Evolutionary conservation across 2,888 invertebrate species (phyloP).

Genomic region (Nephrotoma flavescens): DNA sequence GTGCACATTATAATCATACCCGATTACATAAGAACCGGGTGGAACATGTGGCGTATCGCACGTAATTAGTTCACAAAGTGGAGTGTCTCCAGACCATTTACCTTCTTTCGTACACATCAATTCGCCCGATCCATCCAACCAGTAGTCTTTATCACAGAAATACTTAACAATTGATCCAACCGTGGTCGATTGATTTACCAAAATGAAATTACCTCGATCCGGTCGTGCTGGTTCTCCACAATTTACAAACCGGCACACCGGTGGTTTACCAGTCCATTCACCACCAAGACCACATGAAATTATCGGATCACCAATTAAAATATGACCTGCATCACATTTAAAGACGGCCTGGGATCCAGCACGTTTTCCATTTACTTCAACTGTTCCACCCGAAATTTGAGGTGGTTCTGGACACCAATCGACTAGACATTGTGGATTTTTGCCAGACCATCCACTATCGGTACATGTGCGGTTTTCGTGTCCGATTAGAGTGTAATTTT

Average conservation of each 20-base stretch:
- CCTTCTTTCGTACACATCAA: slow-evolving; percentile 68
- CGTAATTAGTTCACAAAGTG: slow-evolving; percentile 74
- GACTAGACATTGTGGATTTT: slow-evolving; percentile 65
- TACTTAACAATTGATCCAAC: slow-evolving; percentile 67
- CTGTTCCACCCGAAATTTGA: slow-evolving; percentile 57
- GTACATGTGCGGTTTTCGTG: slow-evolving; percentile 55
- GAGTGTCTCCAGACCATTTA: slow-evolving; percentile 74
- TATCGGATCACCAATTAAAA: slow-evolving; percentile 67
- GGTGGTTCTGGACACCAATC: slow-evolving; percentile 82
- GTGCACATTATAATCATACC: slow-evolving; percentile 79
- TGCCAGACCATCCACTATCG: slow-evolving; percentile 65
- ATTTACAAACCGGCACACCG: slow-evolving; percentile 73
- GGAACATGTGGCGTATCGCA: slow-evolving; percentile 80
- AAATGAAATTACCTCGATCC: slow-evolving; percentile 55
- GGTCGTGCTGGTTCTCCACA: slow-evolving; percentile 71
- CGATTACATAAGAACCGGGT: slow-evolving; percentile 71
- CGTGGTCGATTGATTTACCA: slow-evolving; percentile 67
- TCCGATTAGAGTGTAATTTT: slow-evolving; percentile 75
- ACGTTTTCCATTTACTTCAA: slow-evolving; percentile 53
- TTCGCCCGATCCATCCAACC: slow-evolving; percentile 55
- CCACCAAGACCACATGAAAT: slow-evolving; percentile 76
- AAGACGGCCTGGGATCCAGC: slow-evolving; percentile 72
- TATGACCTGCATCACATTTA: slow-evolving; percentile 68
- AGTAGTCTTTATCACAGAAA: slow-evolving; percentile 67
- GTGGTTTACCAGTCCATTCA: slow-evolving; percentile 64